Evolutionary conservation across 2,797 vertebrate genomes (phyloP).

Genomic region (Hyperoplus immaculatus): DNA sequence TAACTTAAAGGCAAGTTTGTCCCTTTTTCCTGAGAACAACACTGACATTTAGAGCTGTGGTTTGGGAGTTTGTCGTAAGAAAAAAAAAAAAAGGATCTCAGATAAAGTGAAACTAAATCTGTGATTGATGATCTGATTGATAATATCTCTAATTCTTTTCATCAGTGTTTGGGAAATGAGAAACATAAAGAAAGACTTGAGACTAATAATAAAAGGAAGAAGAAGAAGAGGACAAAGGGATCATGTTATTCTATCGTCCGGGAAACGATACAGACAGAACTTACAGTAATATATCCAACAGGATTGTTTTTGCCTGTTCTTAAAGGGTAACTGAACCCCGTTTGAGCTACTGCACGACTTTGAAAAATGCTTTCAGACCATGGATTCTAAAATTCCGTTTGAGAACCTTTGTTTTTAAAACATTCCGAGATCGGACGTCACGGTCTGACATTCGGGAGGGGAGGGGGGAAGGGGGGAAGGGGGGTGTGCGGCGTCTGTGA

Average conservation of each 20-base stretch:
- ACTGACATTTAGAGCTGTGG: conserved; percentile 28
- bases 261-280: conserved; percentile 42
- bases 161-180: conserved; percentile 50
- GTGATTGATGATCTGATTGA: conserved; percentile 47
- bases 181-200: conserved; percentile 42
- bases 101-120: conserved; percentile 47
- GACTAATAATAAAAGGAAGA: conserved; percentile 52
- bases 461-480: no score
- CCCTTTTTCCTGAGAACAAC: conserved; percentile 8
- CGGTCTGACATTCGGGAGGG: no score
- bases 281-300: conserved; percentile 32
- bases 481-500: no score
- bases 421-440: no score
- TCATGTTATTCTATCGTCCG: conserved; percentile 50
- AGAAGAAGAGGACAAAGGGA: conserved; percentile 7
- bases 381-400: no score
- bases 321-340: conserved; percentile 20
- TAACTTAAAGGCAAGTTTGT: neutral
- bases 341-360: no score
- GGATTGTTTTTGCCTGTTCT: conserved; percentile 55
- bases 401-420: no score
- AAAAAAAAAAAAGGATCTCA: neutral
- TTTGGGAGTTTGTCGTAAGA: conserved; percentile 35
- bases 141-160: conserved; percentile 43
- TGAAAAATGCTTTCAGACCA: no score